phyloP scores from a whole-genome alignment of 2,888 invertebrate species.

The Timema cristinae region DNA sequence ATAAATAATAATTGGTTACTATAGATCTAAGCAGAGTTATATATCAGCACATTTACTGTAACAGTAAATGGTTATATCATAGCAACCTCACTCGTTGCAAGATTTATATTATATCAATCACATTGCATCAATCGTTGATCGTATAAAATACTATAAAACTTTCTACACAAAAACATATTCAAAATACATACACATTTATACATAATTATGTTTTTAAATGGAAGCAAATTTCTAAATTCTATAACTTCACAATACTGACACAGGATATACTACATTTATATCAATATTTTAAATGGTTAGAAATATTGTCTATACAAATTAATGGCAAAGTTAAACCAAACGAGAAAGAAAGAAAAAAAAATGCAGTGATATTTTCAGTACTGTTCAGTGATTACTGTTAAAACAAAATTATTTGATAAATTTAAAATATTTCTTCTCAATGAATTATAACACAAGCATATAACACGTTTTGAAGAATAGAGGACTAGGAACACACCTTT shows the following conservation, averaged over 20 bases:
- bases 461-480: constrained; percentile 9
- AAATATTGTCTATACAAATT: neutral
- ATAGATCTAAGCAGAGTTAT: neutral
- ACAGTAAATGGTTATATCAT: neutral
- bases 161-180: neutral
- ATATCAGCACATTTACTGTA: neutral
- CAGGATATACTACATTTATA: neutral
- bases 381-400: neutral
- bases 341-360: neutral
- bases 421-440: neutral
- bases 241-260: constrained; percentile 17
- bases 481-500: constrained; percentile 30
- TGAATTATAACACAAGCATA: neutral
- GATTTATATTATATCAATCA: neutral
- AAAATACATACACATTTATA: neutral
- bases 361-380: neutral
- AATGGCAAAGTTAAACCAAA: neutral
- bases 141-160: constrained; percentile 13
- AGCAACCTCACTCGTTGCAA: neutral
- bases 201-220: neutral
- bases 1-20: too few relatives aligned
- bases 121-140: neutral
- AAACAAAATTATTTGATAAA: neutral
- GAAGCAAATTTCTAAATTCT: neutral
- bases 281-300: too few relatives aligned